phyloP scores from a whole-genome alignment of 2,888 invertebrate species.

The Agrilus cyanescens region DNA sequence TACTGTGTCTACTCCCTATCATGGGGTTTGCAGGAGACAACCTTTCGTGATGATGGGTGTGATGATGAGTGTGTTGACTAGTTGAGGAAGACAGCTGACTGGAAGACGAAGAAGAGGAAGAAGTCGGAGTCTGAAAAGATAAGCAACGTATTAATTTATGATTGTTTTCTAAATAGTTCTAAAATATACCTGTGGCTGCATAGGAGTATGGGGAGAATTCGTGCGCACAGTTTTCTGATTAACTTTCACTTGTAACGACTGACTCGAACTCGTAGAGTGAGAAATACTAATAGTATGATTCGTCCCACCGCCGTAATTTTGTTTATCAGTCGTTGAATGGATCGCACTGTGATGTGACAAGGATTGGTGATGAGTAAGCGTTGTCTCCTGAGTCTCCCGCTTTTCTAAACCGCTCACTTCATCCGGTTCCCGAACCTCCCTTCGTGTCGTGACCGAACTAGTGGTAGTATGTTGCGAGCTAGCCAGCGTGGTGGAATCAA shows the following conservation, averaged over 20 bases:
- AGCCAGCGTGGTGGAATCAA: slow-evolving; percentile 45
- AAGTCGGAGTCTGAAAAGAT: neutral
- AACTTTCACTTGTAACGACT: slow-evolving; percentile 43
- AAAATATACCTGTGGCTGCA: slow-evolving; percentile 11
- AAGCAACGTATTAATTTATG: neutral
- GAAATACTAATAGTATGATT: slow-evolving; percentile 46
- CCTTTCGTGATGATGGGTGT: slow-evolving; percentile 51
- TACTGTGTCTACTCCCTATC: slow-evolving; percentile 45
- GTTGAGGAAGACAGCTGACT: slow-evolving; percentile 26
- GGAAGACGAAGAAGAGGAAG: neutral
- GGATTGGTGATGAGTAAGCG: slow-evolving; percentile 54
- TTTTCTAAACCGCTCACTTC: slow-evolving; percentile 39
- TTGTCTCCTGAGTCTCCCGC: slow-evolving; percentile 52
- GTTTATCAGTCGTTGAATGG: slow-evolving; percentile 52
- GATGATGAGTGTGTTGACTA: slow-evolving; percentile 56
- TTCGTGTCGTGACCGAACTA: slow-evolving; percentile 57
- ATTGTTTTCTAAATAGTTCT: no score
- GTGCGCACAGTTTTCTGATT: slow-evolving; percentile 33
- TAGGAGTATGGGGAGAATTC: slow-evolving; percentile 27
- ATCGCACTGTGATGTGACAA: slow-evolving; percentile 53
- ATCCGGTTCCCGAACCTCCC: slow-evolving; percentile 48
- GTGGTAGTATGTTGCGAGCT: slow-evolving; percentile 58
- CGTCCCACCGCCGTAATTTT: slow-evolving; percentile 38
- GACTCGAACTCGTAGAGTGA: slow-evolving; percentile 54
- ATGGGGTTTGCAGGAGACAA: slow-evolving; percentile 40